phyloP scores from a whole-genome alignment of 2,888 invertebrate species.

The Chamaedrilus cognettii region DNA sequence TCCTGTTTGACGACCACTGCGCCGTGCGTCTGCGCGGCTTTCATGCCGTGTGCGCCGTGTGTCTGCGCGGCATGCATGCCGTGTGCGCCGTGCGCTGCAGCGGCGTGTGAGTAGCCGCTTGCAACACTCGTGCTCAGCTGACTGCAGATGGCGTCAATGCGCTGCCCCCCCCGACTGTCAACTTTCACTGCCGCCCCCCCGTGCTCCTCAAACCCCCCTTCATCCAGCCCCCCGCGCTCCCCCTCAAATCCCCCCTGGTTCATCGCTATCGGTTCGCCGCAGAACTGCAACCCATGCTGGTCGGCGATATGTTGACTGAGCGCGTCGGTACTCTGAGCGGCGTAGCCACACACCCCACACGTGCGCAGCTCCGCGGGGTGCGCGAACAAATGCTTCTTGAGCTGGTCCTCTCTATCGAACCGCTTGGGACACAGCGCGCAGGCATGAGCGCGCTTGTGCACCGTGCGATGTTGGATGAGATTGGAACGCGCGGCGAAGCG shows the following conservation, averaged over 20 bases:
- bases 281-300: no score
- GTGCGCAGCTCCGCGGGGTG: constrained; percentile 45
- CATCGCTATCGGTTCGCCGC: constrained; percentile 35
- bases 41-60: no score
- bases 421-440: constrained; percentile 47
- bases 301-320: constrained; percentile 46
- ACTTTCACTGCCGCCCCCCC: not conserved
- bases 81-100: constrained; percentile 17
- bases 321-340: constrained; percentile 42
- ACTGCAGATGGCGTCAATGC: constrained; percentile 44
- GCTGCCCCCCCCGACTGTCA: constrained; percentile 17
- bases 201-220: not conserved
- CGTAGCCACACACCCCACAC: constrained; percentile 45
- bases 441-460: constrained; percentile 47
- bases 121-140: constrained; percentile 39
- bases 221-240: not conserved
- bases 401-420: constrained; percentile 47
- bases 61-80: no score
- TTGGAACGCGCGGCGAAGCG: constrained; percentile 50
- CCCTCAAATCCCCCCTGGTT: constrained; percentile 1
- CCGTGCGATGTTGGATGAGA: constrained; percentile 47
- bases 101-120: constrained; percentile 17
- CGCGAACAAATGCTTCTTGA: constrained; percentile 48
- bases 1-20: constrained; percentile 35
- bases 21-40: constrained; percentile 17